Conservation (phyloP, 1,140 invertebrate genomes). For the Drosophila santomea region DNA sequence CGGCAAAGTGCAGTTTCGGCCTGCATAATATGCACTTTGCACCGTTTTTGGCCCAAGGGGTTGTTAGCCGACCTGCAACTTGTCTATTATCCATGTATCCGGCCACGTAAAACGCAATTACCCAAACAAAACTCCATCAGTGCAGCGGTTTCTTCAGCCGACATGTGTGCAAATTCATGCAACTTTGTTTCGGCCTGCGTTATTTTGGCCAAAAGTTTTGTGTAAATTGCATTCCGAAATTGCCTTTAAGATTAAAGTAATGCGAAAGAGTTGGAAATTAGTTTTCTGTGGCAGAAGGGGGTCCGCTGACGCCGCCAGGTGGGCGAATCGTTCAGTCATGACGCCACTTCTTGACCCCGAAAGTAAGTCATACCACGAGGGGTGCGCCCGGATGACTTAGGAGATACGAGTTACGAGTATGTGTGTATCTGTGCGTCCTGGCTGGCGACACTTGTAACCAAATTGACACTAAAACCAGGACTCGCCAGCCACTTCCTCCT, state of each 20-base stretch:
- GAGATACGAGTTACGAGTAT: conserved; percentile 50
- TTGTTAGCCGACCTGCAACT: conserved; percentile 42
- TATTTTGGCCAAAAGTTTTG: conserved; percentile 61
- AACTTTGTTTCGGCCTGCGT: conserved; percentile 56
- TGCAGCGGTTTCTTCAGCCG: conserved; percentile 40
- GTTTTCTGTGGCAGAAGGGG: not conserved
- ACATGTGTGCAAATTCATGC: conserved; percentile 73
- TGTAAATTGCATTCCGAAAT: conserved; percentile 71
- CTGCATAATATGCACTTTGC: conserved; percentile 78
- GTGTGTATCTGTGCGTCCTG: conserved; percentile 21
- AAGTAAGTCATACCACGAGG: conserved; percentile 45
- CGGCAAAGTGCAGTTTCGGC: conserved; percentile 69
- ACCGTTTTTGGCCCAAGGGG: conserved; percentile 28
- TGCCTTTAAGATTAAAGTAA: conserved; percentile 77
- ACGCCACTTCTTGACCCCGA: conserved; percentile 77
- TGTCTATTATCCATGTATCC: conserved; percentile 42
- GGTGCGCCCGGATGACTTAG: conserved; percentile 72
- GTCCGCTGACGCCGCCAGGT: conserved; percentile 25
- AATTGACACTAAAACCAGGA: conserved; percentile 70
- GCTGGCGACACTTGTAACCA: conserved; percentile 68
- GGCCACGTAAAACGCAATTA: conserved; percentile 64
- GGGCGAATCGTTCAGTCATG: conserved; percentile 22
- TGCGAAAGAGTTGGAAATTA: conserved; percentile 59
- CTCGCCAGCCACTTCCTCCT: conserved; percentile 26
- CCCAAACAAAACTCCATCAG: conserved; percentile 59